Evolutionary conservation across 2,888 invertebrate species (phyloP).

Genomic region (Caenorhabditis sulstoni): DNA sequence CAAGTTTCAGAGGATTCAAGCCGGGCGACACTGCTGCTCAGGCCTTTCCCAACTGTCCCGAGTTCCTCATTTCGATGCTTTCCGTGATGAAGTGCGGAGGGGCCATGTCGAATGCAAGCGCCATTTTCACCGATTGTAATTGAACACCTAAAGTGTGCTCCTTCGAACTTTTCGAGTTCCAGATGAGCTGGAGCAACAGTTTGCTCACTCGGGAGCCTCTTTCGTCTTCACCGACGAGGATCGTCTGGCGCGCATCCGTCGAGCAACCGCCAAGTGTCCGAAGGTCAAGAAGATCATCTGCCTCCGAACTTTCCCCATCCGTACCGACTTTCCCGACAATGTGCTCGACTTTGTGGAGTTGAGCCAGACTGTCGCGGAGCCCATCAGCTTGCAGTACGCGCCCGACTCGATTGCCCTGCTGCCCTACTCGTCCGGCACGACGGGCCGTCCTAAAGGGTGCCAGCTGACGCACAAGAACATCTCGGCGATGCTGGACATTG

Average conservation of each 20-base stretch:
- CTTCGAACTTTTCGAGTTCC: slow-evolving; percentile 7
- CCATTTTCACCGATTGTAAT: slow-evolving; percentile 74
- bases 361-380: slow-evolving; percentile 36
- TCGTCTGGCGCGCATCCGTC: slow-evolving; percentile 58
- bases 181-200: slow-evolving; percentile 70
- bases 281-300: slow-evolving; percentile 59
- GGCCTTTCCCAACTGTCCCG: slow-evolving; percentile 64
- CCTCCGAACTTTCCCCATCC: slow-evolving; percentile 51
- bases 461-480: slow-evolving; percentile 72
- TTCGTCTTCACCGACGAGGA: slow-evolving; percentile 68
- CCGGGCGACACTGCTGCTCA: slow-evolving; percentile 60
- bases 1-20: slow-evolving; percentile 56
- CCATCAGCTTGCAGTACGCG: slow-evolving; percentile 41
- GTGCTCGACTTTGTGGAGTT: slow-evolving; percentile 55
- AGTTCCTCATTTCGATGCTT: slow-evolving; percentile 64
- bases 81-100: slow-evolving; percentile 72
- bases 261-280: slow-evolving; percentile 59
- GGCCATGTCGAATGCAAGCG: slow-evolving; percentile 74
- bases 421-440: slow-evolving; percentile 84
- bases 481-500: slow-evolving; percentile 68
- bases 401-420: slow-evolving; percentile 57
- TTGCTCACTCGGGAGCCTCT: slow-evolving; percentile 60
- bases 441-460: slow-evolving; percentile 75
- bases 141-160: too few species aligned
- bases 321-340: slow-evolving; percentile 56